Percentiles rank a stretch among this genome's conserved stretches.
Evolutionary conservation across 2,888 invertebrate species (phyloP).

Genomic region (Athrips mouffetella): DNA sequence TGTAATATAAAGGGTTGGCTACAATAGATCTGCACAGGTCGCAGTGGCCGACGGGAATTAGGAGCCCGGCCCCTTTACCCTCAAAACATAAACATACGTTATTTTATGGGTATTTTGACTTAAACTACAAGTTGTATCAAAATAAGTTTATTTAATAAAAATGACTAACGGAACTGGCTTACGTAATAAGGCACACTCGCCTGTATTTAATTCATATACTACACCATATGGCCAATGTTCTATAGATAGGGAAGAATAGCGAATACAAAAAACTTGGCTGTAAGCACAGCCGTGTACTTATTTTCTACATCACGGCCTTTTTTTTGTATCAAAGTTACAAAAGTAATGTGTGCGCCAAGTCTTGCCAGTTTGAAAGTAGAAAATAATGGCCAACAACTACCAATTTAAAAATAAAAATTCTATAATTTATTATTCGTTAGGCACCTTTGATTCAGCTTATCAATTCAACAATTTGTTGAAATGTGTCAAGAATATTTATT

Average conservation of each 20-base stretch:
- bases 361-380: too few relatives aligned
- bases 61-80: too few relatives aligned
- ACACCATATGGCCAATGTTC: constrained; percentile 33
- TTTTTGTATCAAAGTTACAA: background rate
- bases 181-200: constrained; percentile 53
- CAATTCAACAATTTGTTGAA: constrained; percentile 5
- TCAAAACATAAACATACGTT: too few relatives aligned
- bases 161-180: constrained; percentile 61
- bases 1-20: too few relatives aligned
- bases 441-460: constrained; percentile 72
- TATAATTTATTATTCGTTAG: constrained; percentile 30
- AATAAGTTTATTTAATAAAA: constrained; percentile 60
- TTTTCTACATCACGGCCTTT: background rate
- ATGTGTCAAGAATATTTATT: background rate
- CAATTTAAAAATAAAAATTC: constrained; percentile 2
- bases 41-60: too few relatives aligned
- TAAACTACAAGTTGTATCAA: too few relatives aligned
- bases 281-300: background rate
- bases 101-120: too few relatives aligned
- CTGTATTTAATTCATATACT: constrained; percentile 25
- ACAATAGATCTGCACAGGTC: too few relatives aligned
- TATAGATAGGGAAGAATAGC: background rate
- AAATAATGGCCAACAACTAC: constrained; percentile 1
- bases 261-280: background rate
- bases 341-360: constrained; percentile 6